Evolutionary conservation across 2,113 vertebrate genomes (phyloP).

Genomic region (Burhinus oedicnemus): DNA sequence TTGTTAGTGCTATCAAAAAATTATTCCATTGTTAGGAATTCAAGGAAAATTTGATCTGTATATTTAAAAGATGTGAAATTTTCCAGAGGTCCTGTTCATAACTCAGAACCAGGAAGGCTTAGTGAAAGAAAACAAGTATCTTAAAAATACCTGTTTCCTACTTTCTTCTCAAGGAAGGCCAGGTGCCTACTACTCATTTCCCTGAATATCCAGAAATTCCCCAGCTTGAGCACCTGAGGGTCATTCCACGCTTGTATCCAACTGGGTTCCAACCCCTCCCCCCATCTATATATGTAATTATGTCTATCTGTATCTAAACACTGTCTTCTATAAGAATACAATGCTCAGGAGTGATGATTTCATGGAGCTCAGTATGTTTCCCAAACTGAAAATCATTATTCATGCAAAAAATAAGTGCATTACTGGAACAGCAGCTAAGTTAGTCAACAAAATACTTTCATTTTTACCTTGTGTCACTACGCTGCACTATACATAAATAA

Average conservation of each 20-base stretch:
- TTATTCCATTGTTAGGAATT: not conserved
- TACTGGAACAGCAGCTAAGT: not conserved
- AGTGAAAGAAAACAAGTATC: not conserved
- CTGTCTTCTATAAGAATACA: not conserved
- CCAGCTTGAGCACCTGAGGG: not conserved
- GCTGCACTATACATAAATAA: not conserved
- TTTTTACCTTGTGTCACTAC: constrained; percentile 8
- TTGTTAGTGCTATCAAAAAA: not conserved
- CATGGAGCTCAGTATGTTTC: not conserved
- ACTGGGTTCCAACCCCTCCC: not conserved
- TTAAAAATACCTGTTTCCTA: not conserved
- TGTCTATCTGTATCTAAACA: not conserved
- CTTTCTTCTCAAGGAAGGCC: not conserved
- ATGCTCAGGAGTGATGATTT: not conserved
- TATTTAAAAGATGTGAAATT: not conserved
- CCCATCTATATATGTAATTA: not conserved
- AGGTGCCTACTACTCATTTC: not conserved
- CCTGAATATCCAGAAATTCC: not conserved
- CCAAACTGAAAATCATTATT: not conserved
- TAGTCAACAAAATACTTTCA: not conserved
- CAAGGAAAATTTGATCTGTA: not conserved
- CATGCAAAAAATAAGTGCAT: not conserved
- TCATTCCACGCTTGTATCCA: not conserved
- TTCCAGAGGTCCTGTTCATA: not conserved
- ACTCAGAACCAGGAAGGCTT: not conserved